Evolutionary conservation across 2,113 vertebrate species (phyloP).

Genomic region (Silurus asotus): DNA sequence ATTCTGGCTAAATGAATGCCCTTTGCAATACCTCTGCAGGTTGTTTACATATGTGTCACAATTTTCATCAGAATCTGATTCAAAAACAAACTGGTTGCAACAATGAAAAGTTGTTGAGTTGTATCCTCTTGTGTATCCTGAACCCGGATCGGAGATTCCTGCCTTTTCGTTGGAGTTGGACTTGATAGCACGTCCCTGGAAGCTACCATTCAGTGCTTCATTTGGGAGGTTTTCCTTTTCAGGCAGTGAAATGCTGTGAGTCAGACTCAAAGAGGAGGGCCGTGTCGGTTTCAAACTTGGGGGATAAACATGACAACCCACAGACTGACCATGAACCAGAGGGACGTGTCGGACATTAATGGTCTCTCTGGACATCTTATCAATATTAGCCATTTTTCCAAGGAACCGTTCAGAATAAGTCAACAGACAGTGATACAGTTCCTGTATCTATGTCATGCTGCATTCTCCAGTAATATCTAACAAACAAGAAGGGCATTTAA

Average conservation of each 20-base stretch:
- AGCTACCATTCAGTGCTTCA: conserved; percentile 76
- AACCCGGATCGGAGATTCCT: conserved; percentile 42
- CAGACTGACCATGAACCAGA: conserved; percentile 85
- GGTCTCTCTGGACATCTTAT: conserved; percentile 87
- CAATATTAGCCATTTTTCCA: conserved; percentile 83
- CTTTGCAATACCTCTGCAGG: conserved; percentile 71
- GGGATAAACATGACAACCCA: conserved; percentile 76
- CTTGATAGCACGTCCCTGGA: conserved; percentile 72
- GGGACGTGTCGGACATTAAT: conserved; percentile 90
- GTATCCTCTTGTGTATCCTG: conserved; percentile 33
- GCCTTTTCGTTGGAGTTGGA: conserved; percentile 60
- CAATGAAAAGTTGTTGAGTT: conserved; percentile 56
- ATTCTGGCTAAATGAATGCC: conserved; percentile 84
- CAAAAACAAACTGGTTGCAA: conserved; percentile 86
- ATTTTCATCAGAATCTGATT: conserved; percentile 71
- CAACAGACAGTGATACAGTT: conserved; percentile 9
- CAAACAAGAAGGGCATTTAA: neutral
- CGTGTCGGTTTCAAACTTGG: conserved; percentile 75
- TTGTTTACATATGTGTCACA: conserved; percentile 68
- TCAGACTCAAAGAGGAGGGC: conserved; percentile 74
- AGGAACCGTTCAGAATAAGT: neutral
- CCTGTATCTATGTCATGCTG: conserved; percentile 6
- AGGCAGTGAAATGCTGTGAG: conserved; percentile 75
- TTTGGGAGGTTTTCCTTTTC: conserved; percentile 79
- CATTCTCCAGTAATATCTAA: conserved; percentile 14